Conservation (phyloP, 2,888 invertebrate genomes). For the Rhamphomyia laevipes region DNA sequence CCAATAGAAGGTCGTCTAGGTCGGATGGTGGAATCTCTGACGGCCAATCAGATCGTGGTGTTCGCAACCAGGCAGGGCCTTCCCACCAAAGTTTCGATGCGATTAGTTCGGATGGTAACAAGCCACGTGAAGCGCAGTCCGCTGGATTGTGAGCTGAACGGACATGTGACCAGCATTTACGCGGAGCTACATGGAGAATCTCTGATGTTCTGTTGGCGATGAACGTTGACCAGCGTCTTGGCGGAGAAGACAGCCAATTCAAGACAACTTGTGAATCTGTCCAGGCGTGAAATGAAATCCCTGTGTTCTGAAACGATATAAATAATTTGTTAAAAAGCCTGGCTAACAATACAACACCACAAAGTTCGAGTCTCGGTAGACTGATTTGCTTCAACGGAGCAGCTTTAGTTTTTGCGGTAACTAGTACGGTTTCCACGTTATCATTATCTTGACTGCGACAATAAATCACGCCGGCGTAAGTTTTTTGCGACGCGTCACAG, state of each 20-base stretch:
- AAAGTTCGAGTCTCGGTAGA: conserved; percentile 10
- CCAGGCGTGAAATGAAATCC: conserved; percentile 13
- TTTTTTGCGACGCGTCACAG: conserved; percentile 11
- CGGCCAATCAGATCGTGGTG: too few species aligned
- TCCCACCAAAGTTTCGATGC: conserved; percentile 14
- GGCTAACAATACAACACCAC: conserved; percentile 8
- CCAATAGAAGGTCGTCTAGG: too few species aligned
- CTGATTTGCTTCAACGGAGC: conserved; percentile 10
- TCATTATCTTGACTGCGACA: too few species aligned
- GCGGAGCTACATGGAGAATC: conserved; percentile 11
- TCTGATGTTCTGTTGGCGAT: conserved; percentile 13
- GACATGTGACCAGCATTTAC: conserved; percentile 13
- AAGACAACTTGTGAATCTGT: conserved; percentile 23
- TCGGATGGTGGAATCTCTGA: too few species aligned
- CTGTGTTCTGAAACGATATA: too few species aligned
- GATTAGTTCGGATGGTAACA: conserved; percentile 8
- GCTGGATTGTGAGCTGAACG: conserved; percentile 13
- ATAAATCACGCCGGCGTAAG: too few species aligned
- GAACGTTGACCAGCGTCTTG: conserved; percentile 13
- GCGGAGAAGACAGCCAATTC: conserved; percentile 18
- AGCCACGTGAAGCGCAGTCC: conserved; percentile 16
- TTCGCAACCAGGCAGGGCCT: conserved; percentile 11
- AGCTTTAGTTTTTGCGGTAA: too few species aligned
- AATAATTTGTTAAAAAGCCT: too few species aligned
- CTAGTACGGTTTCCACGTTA: too few species aligned